Base-by-base conservation (phyloP, 2,113 vertebrate genomes). In the Anolis carolinensis region DNA sequence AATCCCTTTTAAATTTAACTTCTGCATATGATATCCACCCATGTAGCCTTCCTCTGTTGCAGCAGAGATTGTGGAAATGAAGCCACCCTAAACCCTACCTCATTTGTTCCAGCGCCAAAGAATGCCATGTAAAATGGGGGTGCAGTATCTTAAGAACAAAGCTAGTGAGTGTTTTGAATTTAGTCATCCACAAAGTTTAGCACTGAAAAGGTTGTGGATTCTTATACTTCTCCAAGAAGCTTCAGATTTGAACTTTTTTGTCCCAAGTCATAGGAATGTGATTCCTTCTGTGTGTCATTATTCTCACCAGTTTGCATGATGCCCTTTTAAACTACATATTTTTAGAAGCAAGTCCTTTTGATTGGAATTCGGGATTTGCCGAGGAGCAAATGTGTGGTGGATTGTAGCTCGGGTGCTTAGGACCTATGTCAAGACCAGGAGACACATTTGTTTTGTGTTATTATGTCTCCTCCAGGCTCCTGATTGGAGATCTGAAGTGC, bases 71-170 rank as follows among this genome's bases (percentile, higher is more conserved):
- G 20, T 50, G 50, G 89, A 79, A 90, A 86, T 63, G 80, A 88
- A 87, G 48, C 44, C 87, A 85, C 59, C 48, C 34, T 77, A 78
- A 90, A 83, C 79, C 50, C 52, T 70, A 87, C 85, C 83, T 89
- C 75, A 67, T 81, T 81, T 78, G 89, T 86, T 89, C 88, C 91
- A 94, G 92, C 95, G 95, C 95, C 95, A 96, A 97, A 97, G 96
- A 97, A 93, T 91, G 91, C 84, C 79, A 74, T 82, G 27, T 50
- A 36, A 87, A 93, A 88, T 90, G 52, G 30, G 79, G 23, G 73
- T 89, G 79, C 77, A 16, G 7, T 78, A 34, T 63, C 68, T 83
- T 72, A 59, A 86, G 82, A 78, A 21, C 77, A 80, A 91, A 70
- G 65, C 32, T 1, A 89, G 36, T 89, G 4, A 89, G 87, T 89